phyloP scores from a whole-genome alignment of 2,113 vertebrate genomes.

The Bubo bubo region DNA sequence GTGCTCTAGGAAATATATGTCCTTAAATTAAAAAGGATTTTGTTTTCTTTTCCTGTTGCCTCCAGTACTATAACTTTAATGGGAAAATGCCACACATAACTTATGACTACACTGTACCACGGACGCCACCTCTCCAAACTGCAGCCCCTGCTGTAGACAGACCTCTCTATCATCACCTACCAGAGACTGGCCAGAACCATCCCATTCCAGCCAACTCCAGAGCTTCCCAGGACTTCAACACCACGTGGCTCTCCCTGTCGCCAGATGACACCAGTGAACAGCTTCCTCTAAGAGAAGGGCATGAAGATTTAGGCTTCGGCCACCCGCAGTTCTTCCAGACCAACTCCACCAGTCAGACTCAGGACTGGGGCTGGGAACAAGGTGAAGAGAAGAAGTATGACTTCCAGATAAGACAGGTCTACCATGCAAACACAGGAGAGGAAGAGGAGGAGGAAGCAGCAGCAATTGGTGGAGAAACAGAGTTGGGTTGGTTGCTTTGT shows the following conservation, averaged over 20 bases:
- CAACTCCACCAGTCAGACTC: conserved; percentile 24
- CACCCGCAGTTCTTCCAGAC: not conserved
- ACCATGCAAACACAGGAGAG: conserved; percentile 18
- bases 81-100: conserved; percentile 88
- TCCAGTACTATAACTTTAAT: conserved; percentile 89
- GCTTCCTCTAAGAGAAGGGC: conserved; percentile 15
- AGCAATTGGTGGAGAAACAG: conserved; percentile 17
- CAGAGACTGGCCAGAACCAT: conserved; percentile 21
- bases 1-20: not conserved
- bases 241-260: conserved; percentile 34
- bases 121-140: conserved; percentile 31
- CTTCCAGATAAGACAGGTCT: conserved; percentile 41
- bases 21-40: not conserved
- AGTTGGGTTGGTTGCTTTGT: conserved; percentile 57
- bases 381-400: conserved; percentile 44
- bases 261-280: conserved; percentile 16
- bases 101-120: conserved; percentile 86
- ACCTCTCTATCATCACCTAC: conserved; percentile 32
- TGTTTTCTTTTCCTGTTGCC: not conserved
- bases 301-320: conserved; percentile 18
- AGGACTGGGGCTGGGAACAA: conserved; percentile 39
- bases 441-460: conserved; percentile 31
- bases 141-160: conserved; percentile 43
- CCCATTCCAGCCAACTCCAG: conserved; percentile 19
- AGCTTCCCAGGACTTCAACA: conserved; percentile 51